Conservation (phyloP, 2,888 invertebrate species). For the Oscheius myriophilus region DNA sequence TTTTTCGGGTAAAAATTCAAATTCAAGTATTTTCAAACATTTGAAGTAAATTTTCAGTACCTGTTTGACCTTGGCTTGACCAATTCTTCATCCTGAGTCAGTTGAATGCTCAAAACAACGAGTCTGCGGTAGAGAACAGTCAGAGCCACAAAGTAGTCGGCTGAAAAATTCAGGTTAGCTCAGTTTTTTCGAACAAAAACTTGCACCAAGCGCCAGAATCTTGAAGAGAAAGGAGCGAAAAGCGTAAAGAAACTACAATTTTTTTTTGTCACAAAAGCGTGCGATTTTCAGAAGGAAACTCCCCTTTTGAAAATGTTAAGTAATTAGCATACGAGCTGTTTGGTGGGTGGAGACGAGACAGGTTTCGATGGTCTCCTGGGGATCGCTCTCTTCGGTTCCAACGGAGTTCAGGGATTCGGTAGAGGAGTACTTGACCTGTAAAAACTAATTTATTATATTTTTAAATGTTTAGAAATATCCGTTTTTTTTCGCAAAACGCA, state of each 20-base stretch:
- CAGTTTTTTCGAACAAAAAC: background rate
- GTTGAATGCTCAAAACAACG: conserved; percentile 74
- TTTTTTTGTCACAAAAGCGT: conserved; percentile 6
- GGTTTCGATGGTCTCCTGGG: conserved; percentile 66
- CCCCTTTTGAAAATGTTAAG: conserved; percentile 10
- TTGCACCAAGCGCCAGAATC: background rate
- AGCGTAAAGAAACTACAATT: background rate
- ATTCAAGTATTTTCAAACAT: too few species aligned
- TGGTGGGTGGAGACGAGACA: conserved; percentile 62
- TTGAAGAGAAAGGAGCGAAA: background rate
- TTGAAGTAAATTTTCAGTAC: too few species aligned
- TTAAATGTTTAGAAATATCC: too few species aligned
- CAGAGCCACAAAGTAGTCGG: conserved; percentile 77
- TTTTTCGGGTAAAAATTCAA: too few species aligned
- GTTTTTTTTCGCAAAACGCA: too few species aligned
- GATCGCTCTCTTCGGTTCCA: conserved; percentile 50
- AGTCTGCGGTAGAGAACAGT: conserved; percentile 78
- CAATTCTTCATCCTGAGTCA: conserved; percentile 67
- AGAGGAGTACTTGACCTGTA: conserved; percentile 39
- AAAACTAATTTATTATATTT: background rate
- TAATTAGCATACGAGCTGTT: conserved; percentile 56
- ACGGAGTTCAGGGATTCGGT: conserved; percentile 57
- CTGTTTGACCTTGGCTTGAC: conserved; percentile 26
- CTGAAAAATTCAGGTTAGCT: conserved; percentile 33
- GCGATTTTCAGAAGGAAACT: conserved; percentile 1